A percentile compares a stretch with the other conserved stretches of the same genome.
These are phyloP conservation scores for Andrena bicolor DNA, from an alignment of 2,888 invertebrate genomes.

Conservation along the genomic window DNA sequence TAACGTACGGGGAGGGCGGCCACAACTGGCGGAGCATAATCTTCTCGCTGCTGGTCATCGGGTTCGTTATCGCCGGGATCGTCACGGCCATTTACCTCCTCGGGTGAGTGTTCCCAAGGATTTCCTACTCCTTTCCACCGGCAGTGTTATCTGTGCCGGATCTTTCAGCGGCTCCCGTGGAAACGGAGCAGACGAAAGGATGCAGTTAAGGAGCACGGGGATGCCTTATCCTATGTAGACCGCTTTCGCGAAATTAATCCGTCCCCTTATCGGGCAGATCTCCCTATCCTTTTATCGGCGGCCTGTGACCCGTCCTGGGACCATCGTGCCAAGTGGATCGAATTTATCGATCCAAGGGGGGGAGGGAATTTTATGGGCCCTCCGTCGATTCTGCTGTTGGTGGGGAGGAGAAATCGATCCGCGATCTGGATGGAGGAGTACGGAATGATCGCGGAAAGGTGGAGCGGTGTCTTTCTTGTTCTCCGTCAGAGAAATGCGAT, in stretches of 20 bases:
- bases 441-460: neutral
- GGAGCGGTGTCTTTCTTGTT: neutral
- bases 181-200: slow-evolving; percentile 5
- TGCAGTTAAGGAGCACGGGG: slow-evolving; percentile 28
- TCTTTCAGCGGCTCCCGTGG: slow-evolving; percentile 3
- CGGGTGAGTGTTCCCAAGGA: slow-evolving; percentile 87
- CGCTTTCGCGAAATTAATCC: slow-evolving; percentile 45
- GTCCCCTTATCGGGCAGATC: neutral
- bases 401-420: neutral
- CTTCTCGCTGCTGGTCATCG: slow-evolving; percentile 94
- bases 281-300: slow-evolving; percentile 23
- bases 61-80: slow-evolving; percentile 94
- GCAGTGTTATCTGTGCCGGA: slow-evolving; percentile 1
- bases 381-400: neutral
- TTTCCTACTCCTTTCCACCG: neutral
- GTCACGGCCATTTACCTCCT: slow-evolving; percentile 95
- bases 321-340: slow-evolving; percentile 17
- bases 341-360: slow-evolving; percentile 22
- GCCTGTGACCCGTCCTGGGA: neutral
- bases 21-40: slow-evolving; percentile 96
- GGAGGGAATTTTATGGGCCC: slow-evolving; percentile 8
- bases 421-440: neutral
- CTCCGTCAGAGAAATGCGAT: neutral
- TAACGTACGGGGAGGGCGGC: slow-evolving; percentile 91
- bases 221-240: slow-evolving; percentile 18